phyloP scores from a whole-genome alignment of 2,113 vertebrate species.

The Laticauda colubrina region DNA sequence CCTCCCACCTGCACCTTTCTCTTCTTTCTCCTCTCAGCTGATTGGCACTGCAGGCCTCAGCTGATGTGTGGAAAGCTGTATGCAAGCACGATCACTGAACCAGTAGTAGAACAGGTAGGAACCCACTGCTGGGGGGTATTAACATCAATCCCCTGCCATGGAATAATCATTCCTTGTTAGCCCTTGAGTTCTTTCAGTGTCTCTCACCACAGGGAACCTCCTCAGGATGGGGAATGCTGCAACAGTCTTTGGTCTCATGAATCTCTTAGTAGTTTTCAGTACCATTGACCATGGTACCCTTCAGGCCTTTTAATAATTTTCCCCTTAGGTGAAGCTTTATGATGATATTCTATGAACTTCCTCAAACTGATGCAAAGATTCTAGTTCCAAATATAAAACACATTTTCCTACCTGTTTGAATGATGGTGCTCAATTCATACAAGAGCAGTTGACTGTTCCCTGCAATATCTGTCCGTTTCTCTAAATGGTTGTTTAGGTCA shows the following conservation, averaged over 20 bases:
- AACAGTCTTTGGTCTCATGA: not conserved
- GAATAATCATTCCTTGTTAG: not conserved
- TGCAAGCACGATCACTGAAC: no score
- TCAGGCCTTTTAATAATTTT: not conserved
- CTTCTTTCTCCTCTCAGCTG: no score
- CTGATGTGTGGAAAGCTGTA: no score
- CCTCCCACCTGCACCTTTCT: no score
- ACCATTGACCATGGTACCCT: not conserved
- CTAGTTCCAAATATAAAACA: not conserved
- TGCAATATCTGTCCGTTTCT: constrained; percentile 89
- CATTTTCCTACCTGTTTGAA: constrained; percentile 85
- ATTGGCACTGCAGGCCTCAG: no score
- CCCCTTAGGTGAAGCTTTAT: not conserved
- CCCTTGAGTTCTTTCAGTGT: not conserved
- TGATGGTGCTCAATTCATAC: constrained; percentile 94
- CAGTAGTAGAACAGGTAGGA: no score
- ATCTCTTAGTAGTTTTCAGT: not conserved
- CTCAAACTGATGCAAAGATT: not conserved
- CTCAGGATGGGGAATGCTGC: not conserved
- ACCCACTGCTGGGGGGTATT: not conserved
- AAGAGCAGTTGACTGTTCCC: constrained; percentile 95
- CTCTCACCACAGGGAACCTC: not conserved
- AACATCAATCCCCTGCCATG: not conserved
- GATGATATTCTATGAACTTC: not conserved
- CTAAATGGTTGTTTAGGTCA: constrained; percentile 95